Evolutionary conservation across 53 echinoderm and acorn worm species (phyloP), one percentile per base, ranked within the genome.

Genomic region (Antedon mediterranea): DNA sequence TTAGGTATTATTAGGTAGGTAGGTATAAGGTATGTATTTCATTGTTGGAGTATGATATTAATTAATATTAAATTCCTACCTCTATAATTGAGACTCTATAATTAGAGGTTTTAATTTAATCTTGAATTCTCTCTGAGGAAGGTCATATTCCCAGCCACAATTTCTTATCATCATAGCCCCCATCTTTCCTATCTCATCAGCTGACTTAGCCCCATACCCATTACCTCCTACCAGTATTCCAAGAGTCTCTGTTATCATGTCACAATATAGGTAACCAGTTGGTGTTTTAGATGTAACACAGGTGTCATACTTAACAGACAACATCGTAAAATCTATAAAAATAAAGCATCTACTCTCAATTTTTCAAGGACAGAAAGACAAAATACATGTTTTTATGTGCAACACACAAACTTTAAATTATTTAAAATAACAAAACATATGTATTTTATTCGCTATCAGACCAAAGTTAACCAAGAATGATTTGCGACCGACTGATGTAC

Each of bases 121-220:
- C 80, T 76, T 89, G 41, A 94, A 94, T 0, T 28, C 32, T 0
- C 89, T 83, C n/a, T 77, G 75, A 0, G 89, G 91, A 28, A 91
- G 81, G 74, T 94, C 95, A 77, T 94, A 34, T 43, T 91, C 85
- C 95, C 95, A 94, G 0, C 57, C 33, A 31, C 91, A 90, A 8
- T 76, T 75, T 8, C 71, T 34, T 11, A 94, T 94, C 89, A 91
- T 82, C 13, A 41, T 85, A 13, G 95, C 95, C 28, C 85, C 95
- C 87, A 94, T 94, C 4, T 80, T 78, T 1, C 91, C 95, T 0
- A 87, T 77, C 34, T 87, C 88, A 82, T 89, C 82, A 14, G 85
- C 80, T 15, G 88, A 93, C 75, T 90, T 90, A 11, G 90, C 93
- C 34, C 91, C 95, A 30, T 28, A 44, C 14, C 95, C 95, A 34